A percentile compares a stretch with the other conserved stretches of the same genome.
These are phyloP conservation scores for Lerema accius DNA, from an alignment of 1,140 invertebrate species.

Conservation along the genomic window DNA sequence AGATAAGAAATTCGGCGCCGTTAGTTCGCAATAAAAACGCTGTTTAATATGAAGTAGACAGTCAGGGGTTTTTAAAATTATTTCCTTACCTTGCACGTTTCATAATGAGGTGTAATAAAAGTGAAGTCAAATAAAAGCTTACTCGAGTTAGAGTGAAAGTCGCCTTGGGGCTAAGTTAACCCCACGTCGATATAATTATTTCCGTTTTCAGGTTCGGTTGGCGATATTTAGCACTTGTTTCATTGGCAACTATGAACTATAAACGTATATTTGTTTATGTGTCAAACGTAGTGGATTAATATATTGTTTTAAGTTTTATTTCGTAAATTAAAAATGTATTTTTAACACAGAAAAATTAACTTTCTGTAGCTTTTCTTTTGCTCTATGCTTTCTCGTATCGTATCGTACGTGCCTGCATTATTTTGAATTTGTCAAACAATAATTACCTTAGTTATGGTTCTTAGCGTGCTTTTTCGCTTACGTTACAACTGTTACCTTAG, in stretches of 20 bases:
- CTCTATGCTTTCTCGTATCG: too few relatives aligned
- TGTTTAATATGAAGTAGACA: background rate
- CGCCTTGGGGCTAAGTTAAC: conserved; percentile 9
- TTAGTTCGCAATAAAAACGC: background rate
- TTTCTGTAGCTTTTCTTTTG: too few relatives aligned
- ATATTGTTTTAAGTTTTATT: too few relatives aligned
- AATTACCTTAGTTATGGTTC: too few relatives aligned
- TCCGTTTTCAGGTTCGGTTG: conserved; percentile 19
- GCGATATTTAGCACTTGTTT: background rate
- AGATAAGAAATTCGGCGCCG: conserved; percentile 9
- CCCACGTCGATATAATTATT: conserved; percentile 21
- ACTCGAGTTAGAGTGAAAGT: conserved; percentile 7
- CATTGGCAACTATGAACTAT: background rate
- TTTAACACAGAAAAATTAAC: too few relatives aligned
- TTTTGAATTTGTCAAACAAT: too few relatives aligned
- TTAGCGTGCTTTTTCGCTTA: too few relatives aligned
- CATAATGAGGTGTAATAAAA: conserved; percentile 8
- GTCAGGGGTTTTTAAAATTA: background rate
- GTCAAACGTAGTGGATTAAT: too few relatives aligned
- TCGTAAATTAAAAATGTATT: too few relatives aligned
- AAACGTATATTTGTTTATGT: background rate
- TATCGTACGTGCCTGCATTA: too few relatives aligned
- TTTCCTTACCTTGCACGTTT: conserved; percentile 3
- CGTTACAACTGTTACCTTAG: background rate
- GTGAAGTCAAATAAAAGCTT: conserved; percentile 10